phyloP scores from a whole-genome alignment of 2,797 vertebrate genomes.

The Galago senegalensis region DNA sequence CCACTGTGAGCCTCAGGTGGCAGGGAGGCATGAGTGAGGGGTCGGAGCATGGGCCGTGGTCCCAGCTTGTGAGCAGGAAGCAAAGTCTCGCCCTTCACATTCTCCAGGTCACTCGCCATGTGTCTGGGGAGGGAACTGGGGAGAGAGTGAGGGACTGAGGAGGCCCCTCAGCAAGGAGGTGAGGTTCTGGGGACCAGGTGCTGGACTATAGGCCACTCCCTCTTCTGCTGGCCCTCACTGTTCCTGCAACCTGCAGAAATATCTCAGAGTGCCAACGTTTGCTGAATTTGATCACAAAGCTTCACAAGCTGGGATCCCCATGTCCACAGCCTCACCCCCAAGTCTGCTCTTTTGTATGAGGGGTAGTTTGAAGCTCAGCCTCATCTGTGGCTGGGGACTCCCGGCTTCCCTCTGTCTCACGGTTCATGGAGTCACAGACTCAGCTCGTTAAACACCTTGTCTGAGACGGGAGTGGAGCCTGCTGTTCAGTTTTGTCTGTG shows the following conservation, averaged over 20 bases:
- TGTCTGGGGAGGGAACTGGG: too few relatives aligned
- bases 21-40: neutral
- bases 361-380: neutral
- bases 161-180: accelerated
- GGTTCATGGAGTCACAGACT: neutral
- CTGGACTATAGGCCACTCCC: accelerated
- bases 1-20: too few relatives aligned
- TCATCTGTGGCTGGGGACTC: neutral
- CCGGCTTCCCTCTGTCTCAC: conserved; percentile 25
- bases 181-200: accelerated
- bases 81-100: accelerated
- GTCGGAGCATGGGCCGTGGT: accelerated
- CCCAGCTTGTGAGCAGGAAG: accelerated
- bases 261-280: neutral
- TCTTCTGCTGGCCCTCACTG: accelerated
- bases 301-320: neutral
- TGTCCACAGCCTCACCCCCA: neutral
- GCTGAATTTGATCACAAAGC: conserved; percentile 47
- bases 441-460: neutral
- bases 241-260: accelerated
- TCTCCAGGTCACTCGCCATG: accelerated
- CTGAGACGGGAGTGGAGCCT: neutral
- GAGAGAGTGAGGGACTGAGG: neutral
- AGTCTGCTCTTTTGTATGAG: conserved; percentile 13
- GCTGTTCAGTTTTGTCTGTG: neutral